phyloP scores from a whole-genome alignment of 2,113 vertebrate species.

The Eidolon helvum region DNA sequence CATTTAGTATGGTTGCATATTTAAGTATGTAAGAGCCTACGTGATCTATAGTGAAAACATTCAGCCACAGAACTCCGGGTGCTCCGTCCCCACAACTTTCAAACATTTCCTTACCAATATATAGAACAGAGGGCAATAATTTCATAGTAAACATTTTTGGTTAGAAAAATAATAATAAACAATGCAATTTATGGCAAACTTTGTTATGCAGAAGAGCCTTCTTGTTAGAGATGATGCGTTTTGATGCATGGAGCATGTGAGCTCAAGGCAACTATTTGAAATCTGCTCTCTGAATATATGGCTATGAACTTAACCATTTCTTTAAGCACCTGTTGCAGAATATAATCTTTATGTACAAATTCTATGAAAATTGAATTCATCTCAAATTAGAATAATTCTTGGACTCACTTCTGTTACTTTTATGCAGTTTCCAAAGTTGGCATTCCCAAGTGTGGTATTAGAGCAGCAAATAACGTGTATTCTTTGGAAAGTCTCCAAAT shows the following conservation, averaged over 20 bases:
- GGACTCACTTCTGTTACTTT: not conserved
- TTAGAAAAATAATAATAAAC: not conserved
- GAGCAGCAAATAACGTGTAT: not conserved
- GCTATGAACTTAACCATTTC: not conserved
- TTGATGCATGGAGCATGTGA: not conserved
- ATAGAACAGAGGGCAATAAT: not conserved
- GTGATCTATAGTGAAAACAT: not conserved
- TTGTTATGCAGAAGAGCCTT: not conserved
- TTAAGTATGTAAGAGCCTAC: not conserved
- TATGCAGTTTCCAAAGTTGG: not conserved
- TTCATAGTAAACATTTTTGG: not conserved
- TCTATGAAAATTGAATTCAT: not conserved
- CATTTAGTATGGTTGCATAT: not conserved
- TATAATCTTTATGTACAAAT: not conserved
- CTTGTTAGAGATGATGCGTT: not conserved
- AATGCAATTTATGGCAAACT: not conserved
- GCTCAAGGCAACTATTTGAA: not conserved
- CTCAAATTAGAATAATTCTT: not conserved
- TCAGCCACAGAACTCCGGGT: not conserved
- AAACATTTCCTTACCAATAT: not conserved
- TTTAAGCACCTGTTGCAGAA: not conserved
- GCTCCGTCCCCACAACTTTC: not conserved
- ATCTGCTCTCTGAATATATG: not conserved
- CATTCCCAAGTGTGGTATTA: not conserved
- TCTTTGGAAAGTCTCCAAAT: not conserved